These are phyloP conservation scores for Palythoa heliodiscus DNA, from an alignment of 92 coral and sea anemone species.

Conservation along the genomic window DNA sequence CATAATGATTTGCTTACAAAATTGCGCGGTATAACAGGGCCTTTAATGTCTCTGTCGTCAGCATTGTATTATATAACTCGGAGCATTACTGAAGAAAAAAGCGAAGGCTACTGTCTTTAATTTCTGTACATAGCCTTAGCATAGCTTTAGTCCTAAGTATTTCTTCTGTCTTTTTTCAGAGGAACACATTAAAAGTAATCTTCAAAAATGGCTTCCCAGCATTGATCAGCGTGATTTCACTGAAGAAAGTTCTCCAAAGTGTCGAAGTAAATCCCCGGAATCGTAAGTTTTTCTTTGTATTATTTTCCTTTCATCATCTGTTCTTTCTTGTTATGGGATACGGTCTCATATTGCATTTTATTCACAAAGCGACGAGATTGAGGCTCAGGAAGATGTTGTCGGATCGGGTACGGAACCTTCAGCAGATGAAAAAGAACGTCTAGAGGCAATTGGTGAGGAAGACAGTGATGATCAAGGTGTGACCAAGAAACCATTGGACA, in stretches of 20 bases:
- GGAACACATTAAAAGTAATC: not conserved
- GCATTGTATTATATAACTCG: too few species aligned
- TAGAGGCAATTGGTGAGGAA: conserved; percentile 33
- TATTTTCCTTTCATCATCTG: not conserved
- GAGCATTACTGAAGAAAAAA: too few species aligned
- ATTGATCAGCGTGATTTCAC: not conserved
- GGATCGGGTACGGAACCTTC: conserved; percentile 26
- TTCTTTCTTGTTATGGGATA: not conserved
- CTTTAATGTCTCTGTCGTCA: too few species aligned
- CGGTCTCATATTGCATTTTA: not conserved
- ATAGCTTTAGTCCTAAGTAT: not conserved
- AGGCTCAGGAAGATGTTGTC: conserved; percentile 15
- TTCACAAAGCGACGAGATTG: not conserved
- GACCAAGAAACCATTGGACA: not conserved
- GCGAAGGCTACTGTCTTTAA: too few species aligned
- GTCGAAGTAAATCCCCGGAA: not conserved
- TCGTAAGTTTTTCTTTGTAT: not conserved
- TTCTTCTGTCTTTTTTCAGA: not conserved
- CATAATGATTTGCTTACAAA: too few species aligned
- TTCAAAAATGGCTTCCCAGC: conserved; percentile 21
- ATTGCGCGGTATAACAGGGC: too few species aligned
- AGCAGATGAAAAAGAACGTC: conserved; percentile 35
- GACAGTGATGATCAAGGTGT: not conserved
- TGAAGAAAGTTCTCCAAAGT: not conserved
- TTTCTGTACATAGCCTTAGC: too few species aligned